Percentiles rank a stretch among this genome's conserved stretches.
phyloP scores from a whole-genome alignment of 37 sponge, comb jelly and placozoan genomes.

The Oscarella lobularis region DNA sequence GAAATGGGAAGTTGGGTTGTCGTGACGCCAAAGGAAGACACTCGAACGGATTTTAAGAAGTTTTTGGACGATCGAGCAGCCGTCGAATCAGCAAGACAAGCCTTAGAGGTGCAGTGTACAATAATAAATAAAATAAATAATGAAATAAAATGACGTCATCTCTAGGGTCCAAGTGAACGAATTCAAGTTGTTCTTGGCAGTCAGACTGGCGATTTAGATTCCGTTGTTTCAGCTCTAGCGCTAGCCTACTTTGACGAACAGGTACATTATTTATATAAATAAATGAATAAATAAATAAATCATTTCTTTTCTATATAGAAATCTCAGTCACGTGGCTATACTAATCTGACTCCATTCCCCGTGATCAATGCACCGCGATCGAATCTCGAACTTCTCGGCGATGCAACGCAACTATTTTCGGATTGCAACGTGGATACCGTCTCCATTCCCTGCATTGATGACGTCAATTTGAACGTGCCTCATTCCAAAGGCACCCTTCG shows the following conservation, averaged over 20 bases:
- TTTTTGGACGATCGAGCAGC: background rate
- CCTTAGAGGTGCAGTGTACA: no score
- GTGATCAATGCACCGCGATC: background rate
- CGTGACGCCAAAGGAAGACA: no score
- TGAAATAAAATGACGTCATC: no score
- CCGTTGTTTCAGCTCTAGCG: slow-evolving; percentile 29
- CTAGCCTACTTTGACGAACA: slow-evolving; percentile 28
- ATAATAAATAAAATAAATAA: no score
- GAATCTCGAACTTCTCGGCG: background rate
- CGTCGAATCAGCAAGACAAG: background rate
- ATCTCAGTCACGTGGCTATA: no score
- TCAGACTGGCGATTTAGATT: slow-evolving; percentile 62
- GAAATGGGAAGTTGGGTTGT: no score
- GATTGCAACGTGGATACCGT: background rate
- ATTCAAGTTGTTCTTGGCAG: slow-evolving; percentile 41
- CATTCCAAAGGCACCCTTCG: background rate
- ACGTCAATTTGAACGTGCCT: background rate
- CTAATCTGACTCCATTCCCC: no score
- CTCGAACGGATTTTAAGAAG: background rate
- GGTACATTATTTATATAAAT: no score
- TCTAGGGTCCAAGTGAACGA: background rate
- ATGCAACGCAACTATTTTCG: background rate
- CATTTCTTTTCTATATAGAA: no score
- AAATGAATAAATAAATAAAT: no score
- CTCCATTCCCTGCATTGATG: background rate